Evolutionary conservation across 2,113 vertebrate species (phyloP).

Genomic region (Rallus limicola): DNA sequence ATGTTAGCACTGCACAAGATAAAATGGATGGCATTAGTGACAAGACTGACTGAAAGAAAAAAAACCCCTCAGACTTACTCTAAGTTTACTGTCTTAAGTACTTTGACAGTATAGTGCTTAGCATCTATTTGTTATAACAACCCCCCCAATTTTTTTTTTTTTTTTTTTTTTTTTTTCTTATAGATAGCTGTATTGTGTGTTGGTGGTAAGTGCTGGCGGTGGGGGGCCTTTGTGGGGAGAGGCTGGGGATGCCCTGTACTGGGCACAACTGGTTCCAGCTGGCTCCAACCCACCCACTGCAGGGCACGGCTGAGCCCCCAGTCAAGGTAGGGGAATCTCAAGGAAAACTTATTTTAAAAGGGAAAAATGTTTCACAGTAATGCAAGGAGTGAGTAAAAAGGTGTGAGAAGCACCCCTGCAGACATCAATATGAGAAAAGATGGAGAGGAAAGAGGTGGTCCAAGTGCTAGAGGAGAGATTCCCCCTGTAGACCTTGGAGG

Average conservation of each 20-base stretch:
- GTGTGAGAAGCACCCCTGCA: not conserved
- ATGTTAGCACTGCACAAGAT: not conserved
- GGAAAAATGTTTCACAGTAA: not conserved
- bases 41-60: not conserved
- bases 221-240: too few relatives aligned
- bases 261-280: too few relatives aligned
- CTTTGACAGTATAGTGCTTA: not conserved
- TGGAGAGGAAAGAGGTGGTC: not conserved
- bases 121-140: not conserved
- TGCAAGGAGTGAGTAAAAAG: not conserved
- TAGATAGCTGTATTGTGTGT: not conserved
- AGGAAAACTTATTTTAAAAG: not conserved
- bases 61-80: not conserved
- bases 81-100: not conserved
- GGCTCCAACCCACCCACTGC: too few relatives aligned
- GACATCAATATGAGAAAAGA: not conserved
- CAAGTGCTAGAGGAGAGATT: not conserved
- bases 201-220: not conserved
- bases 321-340: rapidly evolving
- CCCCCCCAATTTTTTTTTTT: not conserved
- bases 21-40: not conserved
- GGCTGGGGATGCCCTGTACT: rapidly evolving
- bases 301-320: rapidly evolving
- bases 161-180: not conserved
- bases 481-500: not conserved